phyloP scores from a whole-genome alignment of 37 sponge, comb jelly and placozoan genomes.

The Cliona cf. orientalis region DNA sequence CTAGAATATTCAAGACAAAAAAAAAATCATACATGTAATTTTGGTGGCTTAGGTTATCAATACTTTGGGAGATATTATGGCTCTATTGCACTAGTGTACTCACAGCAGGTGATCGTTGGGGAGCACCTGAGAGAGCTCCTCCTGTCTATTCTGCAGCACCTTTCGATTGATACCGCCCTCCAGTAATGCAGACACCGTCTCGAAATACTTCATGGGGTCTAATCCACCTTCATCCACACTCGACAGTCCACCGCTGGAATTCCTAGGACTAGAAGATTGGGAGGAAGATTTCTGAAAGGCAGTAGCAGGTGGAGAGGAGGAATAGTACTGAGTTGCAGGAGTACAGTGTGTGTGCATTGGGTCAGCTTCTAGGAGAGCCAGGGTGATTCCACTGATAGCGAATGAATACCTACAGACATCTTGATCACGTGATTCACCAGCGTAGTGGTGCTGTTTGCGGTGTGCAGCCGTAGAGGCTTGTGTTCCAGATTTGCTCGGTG shows the following conservation, averaged over 20 bases:
- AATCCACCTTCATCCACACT: conserved; percentile 53
- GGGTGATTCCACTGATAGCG: conserved; percentile 49
- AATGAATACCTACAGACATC: conserved; percentile 40
- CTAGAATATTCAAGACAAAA: no score
- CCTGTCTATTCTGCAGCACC: conserved; percentile 2
- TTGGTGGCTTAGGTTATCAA: no score
- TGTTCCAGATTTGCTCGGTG: no score
- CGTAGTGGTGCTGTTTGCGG: no score
- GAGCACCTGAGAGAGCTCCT: conserved; percentile 40
- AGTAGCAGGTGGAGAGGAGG: background rate
- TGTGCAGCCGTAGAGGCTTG: no score
- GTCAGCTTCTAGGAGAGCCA: conserved; percentile 44
- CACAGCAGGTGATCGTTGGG: conserved; percentile 64
- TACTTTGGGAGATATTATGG: no score
- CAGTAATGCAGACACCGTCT: conserved; percentile 29
- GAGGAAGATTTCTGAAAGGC: background rate
- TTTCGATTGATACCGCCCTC: conserved; percentile 25
- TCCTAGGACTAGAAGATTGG: background rate
- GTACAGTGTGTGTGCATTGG: conserved; percentile 47
- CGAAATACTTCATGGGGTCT: conserved; percentile 54
- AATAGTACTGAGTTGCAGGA: background rate
- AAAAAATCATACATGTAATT: no score
- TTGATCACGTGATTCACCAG: no score
- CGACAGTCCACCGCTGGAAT: background rate
- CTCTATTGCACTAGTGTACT: conserved; percentile 16